phyloP scores from a whole-genome alignment of 2,888 invertebrate species.

The Chymomyza caudatula region DNA sequence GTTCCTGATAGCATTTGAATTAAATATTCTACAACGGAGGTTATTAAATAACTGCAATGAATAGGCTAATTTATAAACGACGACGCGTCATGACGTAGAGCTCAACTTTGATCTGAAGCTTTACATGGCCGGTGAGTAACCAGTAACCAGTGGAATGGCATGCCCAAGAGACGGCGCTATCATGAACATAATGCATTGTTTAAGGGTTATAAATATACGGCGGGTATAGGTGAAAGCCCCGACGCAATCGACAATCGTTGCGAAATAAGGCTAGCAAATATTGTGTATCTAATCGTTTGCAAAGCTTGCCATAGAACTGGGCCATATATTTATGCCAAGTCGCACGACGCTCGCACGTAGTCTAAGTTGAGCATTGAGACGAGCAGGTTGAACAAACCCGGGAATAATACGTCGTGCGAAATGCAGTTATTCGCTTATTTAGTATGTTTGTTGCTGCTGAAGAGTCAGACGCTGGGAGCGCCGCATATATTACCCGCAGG shows the following conservation, averaged over 20 bases:
- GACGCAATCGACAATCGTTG: not conserved
- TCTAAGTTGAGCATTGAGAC: conserved; percentile 35
- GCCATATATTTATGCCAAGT: conserved; percentile 37
- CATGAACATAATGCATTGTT: not conserved
- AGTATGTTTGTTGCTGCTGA: not conserved
- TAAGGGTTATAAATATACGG: not conserved
- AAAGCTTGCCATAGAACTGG: not conserved
- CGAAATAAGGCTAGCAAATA: not conserved
- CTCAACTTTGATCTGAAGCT: not conserved
- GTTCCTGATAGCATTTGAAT: not conserved
- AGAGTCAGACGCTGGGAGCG: too few species aligned
- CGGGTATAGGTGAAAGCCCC: too few species aligned
- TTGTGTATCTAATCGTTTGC: not conserved
- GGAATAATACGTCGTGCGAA: not conserved
- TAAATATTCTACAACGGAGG: not conserved
- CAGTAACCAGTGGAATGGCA: too few species aligned
- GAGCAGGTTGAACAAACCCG: conserved; percentile 19
- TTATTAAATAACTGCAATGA: not conserved
- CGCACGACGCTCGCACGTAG: conserved; percentile 13
- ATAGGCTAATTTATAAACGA: not conserved
- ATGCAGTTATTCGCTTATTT: not conserved
- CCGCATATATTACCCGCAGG: not conserved
- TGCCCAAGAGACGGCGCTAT: not conserved
- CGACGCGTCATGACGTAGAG: not conserved
- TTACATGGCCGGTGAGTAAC: too few species aligned